phyloP scores from a whole-genome alignment of 2,797 vertebrate genomes.

The Carduelis carduelis region DNA sequence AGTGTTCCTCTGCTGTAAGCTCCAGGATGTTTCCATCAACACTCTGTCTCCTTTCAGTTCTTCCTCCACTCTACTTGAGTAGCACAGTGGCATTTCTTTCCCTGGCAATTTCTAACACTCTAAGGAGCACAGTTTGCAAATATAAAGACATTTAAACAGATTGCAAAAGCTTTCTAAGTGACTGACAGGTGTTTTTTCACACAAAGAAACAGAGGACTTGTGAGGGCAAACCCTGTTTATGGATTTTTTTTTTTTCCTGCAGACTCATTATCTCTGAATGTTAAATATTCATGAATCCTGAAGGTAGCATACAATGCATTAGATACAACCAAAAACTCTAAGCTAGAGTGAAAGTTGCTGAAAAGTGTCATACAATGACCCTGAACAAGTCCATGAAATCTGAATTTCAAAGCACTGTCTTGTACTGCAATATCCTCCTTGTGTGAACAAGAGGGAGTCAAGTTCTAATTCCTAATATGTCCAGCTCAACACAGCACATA shows the following conservation, averaged over 20 bases:
- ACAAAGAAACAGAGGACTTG: not conserved
- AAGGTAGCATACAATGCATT: not conserved
- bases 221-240: not conserved
- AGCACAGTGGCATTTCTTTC: not conserved
- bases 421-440: not conserved
- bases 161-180: slow-evolving; percentile 43
- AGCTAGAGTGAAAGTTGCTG: slow-evolving; percentile 13
- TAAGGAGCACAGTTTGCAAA: slow-evolving; percentile 15
- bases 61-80: not conserved
- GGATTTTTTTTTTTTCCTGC: not conserved
- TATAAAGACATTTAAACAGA: slow-evolving; percentile 25
- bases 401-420: not conserved
- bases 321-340: slow-evolving; percentile 28
- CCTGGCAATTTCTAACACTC: slow-evolving; percentile 47
- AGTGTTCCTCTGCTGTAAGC: not conserved
- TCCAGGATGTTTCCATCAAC: not conserved
- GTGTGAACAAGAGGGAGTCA: not conserved
- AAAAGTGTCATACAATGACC: not conserved
- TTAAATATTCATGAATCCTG: slow-evolving; percentile 53
- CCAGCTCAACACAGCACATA: not conserved
- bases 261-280: not conserved
- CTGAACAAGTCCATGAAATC: slow-evolving; percentile 21
- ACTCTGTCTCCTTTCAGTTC: not conserved
- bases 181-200: not conserved
- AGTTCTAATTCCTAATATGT: not conserved